A percentile compares a stretch with the other conserved stretches of the same genome.
Conservation (phyloP, 2,888 invertebrate genomes). For the Gibbula magus region DNA sequence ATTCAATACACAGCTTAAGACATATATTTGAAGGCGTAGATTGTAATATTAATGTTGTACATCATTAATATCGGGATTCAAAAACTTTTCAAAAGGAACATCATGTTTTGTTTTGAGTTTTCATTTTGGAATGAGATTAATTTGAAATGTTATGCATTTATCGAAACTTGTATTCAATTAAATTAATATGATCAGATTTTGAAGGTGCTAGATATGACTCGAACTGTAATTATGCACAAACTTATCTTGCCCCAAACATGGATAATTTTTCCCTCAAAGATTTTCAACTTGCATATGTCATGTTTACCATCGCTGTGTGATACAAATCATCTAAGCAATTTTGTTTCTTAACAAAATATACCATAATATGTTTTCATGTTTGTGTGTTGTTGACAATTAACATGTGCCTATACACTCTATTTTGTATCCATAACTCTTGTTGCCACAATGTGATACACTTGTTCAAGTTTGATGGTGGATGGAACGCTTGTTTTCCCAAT, state of each 20-base stretch:
- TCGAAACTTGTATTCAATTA: too few species aligned
- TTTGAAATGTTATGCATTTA: too few species aligned
- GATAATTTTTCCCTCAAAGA: too few species aligned
- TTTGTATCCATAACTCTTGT: constrained; percentile 4
- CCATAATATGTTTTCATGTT: constrained; percentile 9
- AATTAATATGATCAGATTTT: background rate
- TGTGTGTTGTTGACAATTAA: constrained; percentile 1
- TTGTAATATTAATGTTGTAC: too few species aligned
- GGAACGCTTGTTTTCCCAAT: too few species aligned
- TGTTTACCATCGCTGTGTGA: background rate
- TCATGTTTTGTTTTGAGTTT: too few species aligned
- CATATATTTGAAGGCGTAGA: too few species aligned
- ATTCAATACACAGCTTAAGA: too few species aligned
- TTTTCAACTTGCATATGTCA: background rate
- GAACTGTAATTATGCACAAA: constrained; percentile 2
- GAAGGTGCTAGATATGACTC: background rate
- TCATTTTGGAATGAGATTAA: too few species aligned
- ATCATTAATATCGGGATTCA: too few species aligned
- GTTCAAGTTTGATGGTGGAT: background rate
- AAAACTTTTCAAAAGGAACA: too few species aligned
- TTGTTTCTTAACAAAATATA: background rate
- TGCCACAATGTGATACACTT: constrained; percentile 1
- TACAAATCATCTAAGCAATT: constrained; percentile 3
- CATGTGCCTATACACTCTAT: constrained; percentile 13
- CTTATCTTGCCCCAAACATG: background rate